Evolutionary conservation across 2,797 vertebrate species (phyloP).

Genomic region (Pitangus sulphuratus): DNA sequence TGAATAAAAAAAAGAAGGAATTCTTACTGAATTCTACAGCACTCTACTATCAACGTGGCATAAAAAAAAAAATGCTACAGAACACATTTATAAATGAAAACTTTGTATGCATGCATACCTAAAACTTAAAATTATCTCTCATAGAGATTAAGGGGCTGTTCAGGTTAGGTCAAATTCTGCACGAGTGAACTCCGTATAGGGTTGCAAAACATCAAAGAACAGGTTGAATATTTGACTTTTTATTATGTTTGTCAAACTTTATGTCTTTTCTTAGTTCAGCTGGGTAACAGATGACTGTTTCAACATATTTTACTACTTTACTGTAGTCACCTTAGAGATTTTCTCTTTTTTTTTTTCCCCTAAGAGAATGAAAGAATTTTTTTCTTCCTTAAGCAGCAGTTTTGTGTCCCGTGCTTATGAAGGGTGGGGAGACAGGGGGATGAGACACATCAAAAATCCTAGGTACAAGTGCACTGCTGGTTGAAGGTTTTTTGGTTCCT

Average conservation of each 20-base stretch:
- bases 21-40: background rate
- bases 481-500: background rate
- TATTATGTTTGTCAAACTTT: background rate
- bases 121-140: background rate
- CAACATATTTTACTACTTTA: background rate
- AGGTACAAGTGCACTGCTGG: background rate
- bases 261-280: conserved; percentile 7
- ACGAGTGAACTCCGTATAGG: background rate
- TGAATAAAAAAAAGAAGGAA: background rate
- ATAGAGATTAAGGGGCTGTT: background rate
- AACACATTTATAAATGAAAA: background rate
- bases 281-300: conserved; percentile 32
- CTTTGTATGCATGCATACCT: background rate
- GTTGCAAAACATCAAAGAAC: conserved; percentile 25
- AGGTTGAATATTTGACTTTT: background rate
- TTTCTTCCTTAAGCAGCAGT: background rate
- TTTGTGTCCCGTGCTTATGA: background rate
- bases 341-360: background rate
- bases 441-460: background rate
- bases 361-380: background rate
- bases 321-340: background rate
- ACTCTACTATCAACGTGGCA: background rate
- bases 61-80: background rate
- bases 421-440: fast-evolving
- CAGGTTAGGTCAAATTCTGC: background rate